Conservation (phyloP, 2,797 vertebrate genomes). For the Prunella strophiata region DNA sequence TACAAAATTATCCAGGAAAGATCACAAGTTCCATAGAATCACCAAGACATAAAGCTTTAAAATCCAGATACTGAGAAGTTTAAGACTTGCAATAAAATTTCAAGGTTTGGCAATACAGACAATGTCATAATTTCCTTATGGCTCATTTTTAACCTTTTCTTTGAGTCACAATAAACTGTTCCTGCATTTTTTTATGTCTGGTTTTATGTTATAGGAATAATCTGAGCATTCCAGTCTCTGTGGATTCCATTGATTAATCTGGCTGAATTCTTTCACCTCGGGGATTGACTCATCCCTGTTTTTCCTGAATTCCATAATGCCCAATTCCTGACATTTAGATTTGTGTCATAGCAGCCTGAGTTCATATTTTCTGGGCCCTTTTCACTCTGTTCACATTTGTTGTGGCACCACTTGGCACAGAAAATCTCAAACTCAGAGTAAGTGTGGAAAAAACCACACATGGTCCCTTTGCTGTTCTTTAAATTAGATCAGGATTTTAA, state of each 20-base stretch:
- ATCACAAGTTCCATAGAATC: not conserved
- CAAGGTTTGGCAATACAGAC: constrained; percentile 19
- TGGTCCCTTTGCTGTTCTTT: not conserved
- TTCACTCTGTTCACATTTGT: not conserved
- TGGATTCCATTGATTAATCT: constrained; percentile 21
- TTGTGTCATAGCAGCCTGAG: not conserved
- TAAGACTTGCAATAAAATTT: not conserved
- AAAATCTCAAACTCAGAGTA: not conserved
- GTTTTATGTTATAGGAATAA: constrained; percentile 45
- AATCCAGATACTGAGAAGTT: not conserved
- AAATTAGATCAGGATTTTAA: not conserved
- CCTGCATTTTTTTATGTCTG: constrained; percentile 16
- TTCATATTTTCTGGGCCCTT: not conserved
- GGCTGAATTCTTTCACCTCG: not conserved
- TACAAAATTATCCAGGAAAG: not conserved
- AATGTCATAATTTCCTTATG: constrained; percentile 49
- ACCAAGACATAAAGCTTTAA: not conserved
- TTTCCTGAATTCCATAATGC: not conserved
- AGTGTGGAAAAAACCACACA: not conserved
- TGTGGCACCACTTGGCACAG: not conserved
- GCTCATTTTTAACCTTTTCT: constrained; percentile 60
- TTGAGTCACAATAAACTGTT: constrained; percentile 9
- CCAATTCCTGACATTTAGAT: constrained; percentile 18
- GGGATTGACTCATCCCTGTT: constrained; percentile 26
- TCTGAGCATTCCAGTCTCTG: not conserved